Percentiles rank a stretch among this genome's conserved stretches.
Evolutionary conservation across 2,113 vertebrate genomes (phyloP).

Genomic region (Lates calcarifer): DNA sequence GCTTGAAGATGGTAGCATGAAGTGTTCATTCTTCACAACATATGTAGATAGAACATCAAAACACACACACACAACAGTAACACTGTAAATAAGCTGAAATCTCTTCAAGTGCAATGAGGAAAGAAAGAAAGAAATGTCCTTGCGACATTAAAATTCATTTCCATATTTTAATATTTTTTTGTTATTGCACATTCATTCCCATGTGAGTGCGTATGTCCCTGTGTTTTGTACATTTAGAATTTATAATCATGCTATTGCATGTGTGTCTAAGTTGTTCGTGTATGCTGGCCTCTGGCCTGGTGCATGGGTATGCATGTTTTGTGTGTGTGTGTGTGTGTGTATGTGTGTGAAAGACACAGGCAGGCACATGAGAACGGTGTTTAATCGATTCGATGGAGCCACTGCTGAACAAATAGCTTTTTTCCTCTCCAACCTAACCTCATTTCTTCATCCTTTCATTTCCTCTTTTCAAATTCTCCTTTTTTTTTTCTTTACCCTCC

Average conservation of each 20-base stretch:
- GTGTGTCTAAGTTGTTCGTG: neutral
- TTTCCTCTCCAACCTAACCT: conserved; percentile 25
- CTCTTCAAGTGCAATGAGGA: neutral
- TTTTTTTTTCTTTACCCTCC: neutral
- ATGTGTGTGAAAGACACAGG: neutral
- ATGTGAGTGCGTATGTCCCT: neutral
- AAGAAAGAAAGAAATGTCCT: neutral
- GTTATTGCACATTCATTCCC: neutral
- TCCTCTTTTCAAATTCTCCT: neutral
- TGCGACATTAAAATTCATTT: neutral
- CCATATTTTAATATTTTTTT: neutral
- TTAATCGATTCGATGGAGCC: conserved; percentile 46
- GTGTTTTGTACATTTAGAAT: neutral
- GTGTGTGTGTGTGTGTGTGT: neutral
- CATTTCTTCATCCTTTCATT: conserved; percentile 33
- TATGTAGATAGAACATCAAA: neutral
- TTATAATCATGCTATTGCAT: neutral
- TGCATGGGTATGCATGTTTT: neutral
- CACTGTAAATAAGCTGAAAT: neutral
- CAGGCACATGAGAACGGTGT: conserved; percentile 21
- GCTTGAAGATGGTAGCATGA: neutral
- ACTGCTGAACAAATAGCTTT: conserved; percentile 43
- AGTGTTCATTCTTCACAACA: neutral
- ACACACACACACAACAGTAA: neutral
- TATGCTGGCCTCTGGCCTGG: neutral